These are phyloP conservation scores for Lepidurus apus DNA, from an alignment of 1,140 invertebrate species.

Conservation along the genomic window DNA sequence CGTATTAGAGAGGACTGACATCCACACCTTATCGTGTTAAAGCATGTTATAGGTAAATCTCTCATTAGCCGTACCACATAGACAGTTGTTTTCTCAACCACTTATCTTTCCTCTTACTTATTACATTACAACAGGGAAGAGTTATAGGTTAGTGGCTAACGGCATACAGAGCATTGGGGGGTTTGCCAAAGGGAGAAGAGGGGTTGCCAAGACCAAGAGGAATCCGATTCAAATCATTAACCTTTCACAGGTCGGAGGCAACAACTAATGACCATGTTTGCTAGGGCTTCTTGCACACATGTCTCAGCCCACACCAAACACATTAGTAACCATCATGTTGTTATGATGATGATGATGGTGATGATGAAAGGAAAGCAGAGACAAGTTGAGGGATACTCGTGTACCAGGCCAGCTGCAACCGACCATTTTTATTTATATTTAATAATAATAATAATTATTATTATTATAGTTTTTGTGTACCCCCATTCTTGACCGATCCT, in stretches of 20 bases:
- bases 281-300: slow-evolving; percentile 14
- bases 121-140: neutral
- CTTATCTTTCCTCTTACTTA: neutral
- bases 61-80: neutral
- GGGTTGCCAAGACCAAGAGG: neutral
- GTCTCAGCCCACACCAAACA: slow-evolving; percentile 12
- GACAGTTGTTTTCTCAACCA: slow-evolving; percentile 1
- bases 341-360: slow-evolving; percentile 19
- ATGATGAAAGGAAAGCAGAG: slow-evolving; percentile 4
- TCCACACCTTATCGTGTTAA: neutral
- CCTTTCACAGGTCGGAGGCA: slow-evolving; percentile 20
- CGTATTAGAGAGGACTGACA: neutral
- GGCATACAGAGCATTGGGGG: neutral
- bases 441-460: too few relatives aligned
- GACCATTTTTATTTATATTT: too few relatives aligned
- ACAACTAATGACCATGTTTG: slow-evolving; percentile 10
- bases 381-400: neutral
- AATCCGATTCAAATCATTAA: slow-evolving; percentile 19
- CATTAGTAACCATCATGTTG: slow-evolving; percentile 19
- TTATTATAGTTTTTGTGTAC: neutral
- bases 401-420: too few relatives aligned
- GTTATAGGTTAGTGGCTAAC: neutral
- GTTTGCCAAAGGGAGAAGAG: neutral
- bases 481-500: neutral
- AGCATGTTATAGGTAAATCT: neutral